These are phyloP conservation scores for Gambelia wislizenii DNA, from an alignment of 2,797 vertebrate species.

Conservation along the genomic window DNA sequence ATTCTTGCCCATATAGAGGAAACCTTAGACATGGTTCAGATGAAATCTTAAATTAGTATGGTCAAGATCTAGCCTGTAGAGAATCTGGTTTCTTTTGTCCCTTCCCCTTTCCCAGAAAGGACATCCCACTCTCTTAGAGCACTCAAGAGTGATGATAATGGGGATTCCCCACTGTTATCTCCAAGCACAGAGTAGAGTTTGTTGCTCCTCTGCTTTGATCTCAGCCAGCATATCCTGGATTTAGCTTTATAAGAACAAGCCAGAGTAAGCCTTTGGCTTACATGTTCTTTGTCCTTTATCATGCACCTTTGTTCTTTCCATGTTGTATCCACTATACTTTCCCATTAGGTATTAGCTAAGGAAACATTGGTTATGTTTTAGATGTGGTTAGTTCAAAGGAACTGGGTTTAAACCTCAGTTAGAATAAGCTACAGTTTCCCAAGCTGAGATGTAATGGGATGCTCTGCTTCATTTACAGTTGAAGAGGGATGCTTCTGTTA, in stretches of 20 bases:
- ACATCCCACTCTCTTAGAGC: too few species aligned
- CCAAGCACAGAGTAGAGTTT: not conserved
- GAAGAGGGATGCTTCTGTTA: not conserved
- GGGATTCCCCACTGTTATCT: not conserved
- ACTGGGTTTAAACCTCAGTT: not conserved
- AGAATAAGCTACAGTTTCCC: not conserved
- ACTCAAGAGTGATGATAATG: not conserved
- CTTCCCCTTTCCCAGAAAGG: not conserved
- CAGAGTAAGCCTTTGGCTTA: not conserved
- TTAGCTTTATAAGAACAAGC: not conserved
- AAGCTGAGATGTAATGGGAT: not conserved
- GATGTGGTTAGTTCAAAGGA: not conserved
- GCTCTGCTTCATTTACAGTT: not conserved
- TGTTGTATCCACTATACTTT: not conserved
- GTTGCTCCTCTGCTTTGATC: too few species aligned
- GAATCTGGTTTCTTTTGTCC: not conserved
- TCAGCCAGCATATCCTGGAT: not conserved
- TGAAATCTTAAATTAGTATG: not conserved
- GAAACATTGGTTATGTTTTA: not conserved
- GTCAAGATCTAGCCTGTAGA: not conserved
- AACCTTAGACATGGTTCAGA: not conserved
- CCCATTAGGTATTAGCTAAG: not conserved
- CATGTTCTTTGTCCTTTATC: not conserved
- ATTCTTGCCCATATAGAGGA: too few species aligned
- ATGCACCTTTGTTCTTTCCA: not conserved